These are phyloP conservation scores for Hymenopus coronatus DNA, from an alignment of 2,888 invertebrate genomes.

Conservation along the genomic window DNA sequence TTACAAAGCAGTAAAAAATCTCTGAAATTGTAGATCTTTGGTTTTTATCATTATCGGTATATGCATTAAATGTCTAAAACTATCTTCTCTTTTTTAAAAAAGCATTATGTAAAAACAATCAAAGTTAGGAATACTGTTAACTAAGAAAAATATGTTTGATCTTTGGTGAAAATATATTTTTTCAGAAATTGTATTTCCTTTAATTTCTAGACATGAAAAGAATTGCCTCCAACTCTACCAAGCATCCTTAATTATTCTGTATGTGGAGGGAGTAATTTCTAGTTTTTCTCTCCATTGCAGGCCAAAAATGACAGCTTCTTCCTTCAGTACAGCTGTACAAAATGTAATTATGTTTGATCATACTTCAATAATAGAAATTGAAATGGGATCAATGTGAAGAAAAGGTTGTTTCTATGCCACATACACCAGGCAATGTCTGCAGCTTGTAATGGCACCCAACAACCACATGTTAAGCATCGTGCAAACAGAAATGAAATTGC, in stretches of 20 bases:
- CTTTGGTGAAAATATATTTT: too few species aligned
- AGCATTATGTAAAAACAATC: too few species aligned
- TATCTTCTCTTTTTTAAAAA: too few species aligned
- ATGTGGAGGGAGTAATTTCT: conserved; percentile 15
- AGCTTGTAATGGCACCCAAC: conserved; percentile 19
- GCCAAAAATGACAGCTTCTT: conserved; percentile 9
- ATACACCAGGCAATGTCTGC: conserved; percentile 24
- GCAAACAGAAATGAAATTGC: conserved; percentile 54
- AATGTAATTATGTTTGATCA: background rate
- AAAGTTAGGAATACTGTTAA: too few species aligned
- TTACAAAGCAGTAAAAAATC: too few species aligned
- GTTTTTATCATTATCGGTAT: too few species aligned
- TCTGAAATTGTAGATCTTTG: too few species aligned
- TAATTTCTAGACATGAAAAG: too few species aligned
- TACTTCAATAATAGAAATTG: conserved; percentile 8
- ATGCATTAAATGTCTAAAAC: too few species aligned
- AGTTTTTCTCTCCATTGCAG: conserved; percentile 30
- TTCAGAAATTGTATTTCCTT: too few species aligned
- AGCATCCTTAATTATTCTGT: background rate
- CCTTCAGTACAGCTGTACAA: background rate
- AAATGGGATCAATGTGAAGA: background rate
- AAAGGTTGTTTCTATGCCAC: background rate
- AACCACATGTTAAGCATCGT: background rate
- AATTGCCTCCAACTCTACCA: too few species aligned
- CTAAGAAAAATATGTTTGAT: too few species aligned